Evolutionary conservation across 1,140 invertebrate species (phyloP).

Genomic region (Neoseiulus cucumeris): DNA sequence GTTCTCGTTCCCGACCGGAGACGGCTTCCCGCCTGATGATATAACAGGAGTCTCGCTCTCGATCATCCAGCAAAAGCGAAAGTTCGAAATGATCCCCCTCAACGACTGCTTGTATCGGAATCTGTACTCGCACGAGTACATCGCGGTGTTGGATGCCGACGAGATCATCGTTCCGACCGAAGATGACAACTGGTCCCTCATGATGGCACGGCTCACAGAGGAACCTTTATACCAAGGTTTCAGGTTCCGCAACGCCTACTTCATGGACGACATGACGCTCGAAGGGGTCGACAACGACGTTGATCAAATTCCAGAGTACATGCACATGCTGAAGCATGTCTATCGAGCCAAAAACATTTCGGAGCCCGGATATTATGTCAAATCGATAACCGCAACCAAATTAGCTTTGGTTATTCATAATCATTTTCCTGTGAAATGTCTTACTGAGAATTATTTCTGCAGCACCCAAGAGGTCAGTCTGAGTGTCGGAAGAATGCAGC

Average conservation of each 20-base stretch:
- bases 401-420: no score
- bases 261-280: conserved; percentile 70
- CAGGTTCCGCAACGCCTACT: conserved; percentile 82
- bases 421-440: no score
- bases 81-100: conserved; percentile 24
- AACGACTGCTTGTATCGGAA: conserved; percentile 28
- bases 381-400: no score
- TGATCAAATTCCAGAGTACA: conserved; percentile 35
- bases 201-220: not conserved
- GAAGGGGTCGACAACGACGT: no score
- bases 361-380: conserved; percentile 75
- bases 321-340: conserved; percentile 84
- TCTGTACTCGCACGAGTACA: conserved; percentile 23
- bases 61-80: no score
- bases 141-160: conserved; percentile 27
- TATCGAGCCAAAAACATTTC: conserved; percentile 73
- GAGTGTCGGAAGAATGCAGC: no score
- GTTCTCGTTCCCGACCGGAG: conserved; percentile 33
- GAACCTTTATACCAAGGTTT: no score
- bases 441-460: no score
- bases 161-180: conserved; percentile 26
- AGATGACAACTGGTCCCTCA: not conserved
- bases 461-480: no score
- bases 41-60: conserved; percentile 27
- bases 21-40: conserved; percentile 26